Base-by-base conservation (phyloP, 1,140 invertebrate species). In the Meloidogyne floridensis region DNA sequence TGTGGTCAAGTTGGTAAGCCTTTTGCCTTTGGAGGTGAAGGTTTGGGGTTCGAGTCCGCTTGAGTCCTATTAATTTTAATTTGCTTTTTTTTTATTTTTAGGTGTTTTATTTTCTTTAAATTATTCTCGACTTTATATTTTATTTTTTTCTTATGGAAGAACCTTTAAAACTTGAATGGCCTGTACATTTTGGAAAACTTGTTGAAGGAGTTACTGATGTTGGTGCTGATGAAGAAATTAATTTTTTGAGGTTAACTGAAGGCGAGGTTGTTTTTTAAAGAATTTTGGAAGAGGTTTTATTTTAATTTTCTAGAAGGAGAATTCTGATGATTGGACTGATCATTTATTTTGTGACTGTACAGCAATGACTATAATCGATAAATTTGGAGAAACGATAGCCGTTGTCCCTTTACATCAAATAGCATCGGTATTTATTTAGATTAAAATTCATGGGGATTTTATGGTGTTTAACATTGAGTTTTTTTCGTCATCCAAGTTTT, bases 191-290 rank as follows among this genome's bases (percentile, higher is more conserved):
- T 77, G 86, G 80, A 54, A 84, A 84, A 11, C 47, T 86, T 32
- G 78, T 86, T 51, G 83, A 81, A 51, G 86, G 84, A 56, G 82
- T 86, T 42, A 87, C 75, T 42, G 79, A 86, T 80, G 83, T 87
- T 20, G 85, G 86, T 75, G 84, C 80, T 13, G 88, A 84, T 74
- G 86, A 87, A 65, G 80, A 87, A 71, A 86, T 87, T 20, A 87
- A 86, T 78, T 59, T 87, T 13, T 72, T 86, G 8, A 87, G 80
- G 75, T 77, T 87, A 8, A 20, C 76, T 15, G 85, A 86, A 71
- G 59, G 70, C 9, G 85, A 85, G 18, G 79, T 85, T 80, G 80
- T 84, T 51, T 32, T 32, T 11, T 20, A 80, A 43, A 1, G 42
- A 47, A 43, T 43, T 43, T 47, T 20, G 10, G n/a, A 20, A 51